Evolutionary conservation across 2,113 vertebrate species (phyloP).

Genomic region (Hyla sarda): DNA sequence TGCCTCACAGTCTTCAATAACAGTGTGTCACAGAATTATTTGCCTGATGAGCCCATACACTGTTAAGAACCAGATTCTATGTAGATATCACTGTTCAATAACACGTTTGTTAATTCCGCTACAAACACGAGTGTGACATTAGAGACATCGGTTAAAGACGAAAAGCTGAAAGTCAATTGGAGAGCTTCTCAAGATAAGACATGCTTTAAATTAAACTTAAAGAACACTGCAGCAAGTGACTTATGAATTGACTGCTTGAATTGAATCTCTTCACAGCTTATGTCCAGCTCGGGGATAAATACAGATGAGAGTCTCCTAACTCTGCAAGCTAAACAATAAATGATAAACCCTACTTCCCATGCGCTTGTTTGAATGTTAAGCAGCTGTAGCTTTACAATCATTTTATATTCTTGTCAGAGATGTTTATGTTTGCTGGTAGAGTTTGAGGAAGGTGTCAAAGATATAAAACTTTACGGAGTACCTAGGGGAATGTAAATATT

Average conservation of each 20-base stretch:
- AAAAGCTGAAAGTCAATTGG: conserved; percentile 38
- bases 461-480: conserved; percentile 77
- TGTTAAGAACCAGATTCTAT: background rate
- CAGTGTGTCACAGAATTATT: background rate
- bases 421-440: conserved; percentile 79
- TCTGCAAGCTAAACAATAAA: conserved; percentile 49
- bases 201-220: conserved; percentile 48
- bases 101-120: background rate
- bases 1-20: conserved; percentile 23
- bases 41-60: background rate
- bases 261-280: conserved; percentile 46
- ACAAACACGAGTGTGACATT: conserved; percentile 17
- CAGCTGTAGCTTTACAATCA: conserved; percentile 78
- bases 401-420: conserved; percentile 83
- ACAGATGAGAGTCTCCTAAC: conserved; percentile 45
- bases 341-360: conserved; percentile 33
- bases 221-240: conserved; percentile 42
- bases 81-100: conserved; percentile 7
- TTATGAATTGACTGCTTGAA: conserved; percentile 50
- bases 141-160: conserved; percentile 44
- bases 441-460: conserved; percentile 88
- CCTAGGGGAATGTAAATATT: conserved; percentile 88
- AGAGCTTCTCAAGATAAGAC: conserved; percentile 31
- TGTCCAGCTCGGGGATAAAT: conserved; percentile 54
- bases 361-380: conserved; percentile 70